phyloP scores from a whole-genome alignment of 2,888 invertebrate genomes.

The Scaptomyza caliginosa region DNA sequence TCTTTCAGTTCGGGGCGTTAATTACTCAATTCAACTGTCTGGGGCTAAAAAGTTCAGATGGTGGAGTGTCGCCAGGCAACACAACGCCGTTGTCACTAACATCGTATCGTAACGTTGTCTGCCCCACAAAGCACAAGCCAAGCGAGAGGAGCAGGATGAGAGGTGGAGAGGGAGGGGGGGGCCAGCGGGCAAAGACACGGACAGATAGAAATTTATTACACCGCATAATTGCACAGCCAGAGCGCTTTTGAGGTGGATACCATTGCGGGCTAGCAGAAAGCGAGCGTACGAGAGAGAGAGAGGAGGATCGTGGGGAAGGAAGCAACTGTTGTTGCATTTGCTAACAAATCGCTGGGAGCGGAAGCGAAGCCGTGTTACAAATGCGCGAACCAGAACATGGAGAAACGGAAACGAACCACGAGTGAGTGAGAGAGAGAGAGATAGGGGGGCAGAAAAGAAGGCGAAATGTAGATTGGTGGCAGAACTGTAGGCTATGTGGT shows the following conservation, averaged over 20 bases:
- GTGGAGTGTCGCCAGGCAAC: conserved; percentile 44
- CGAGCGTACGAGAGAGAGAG: not conserved
- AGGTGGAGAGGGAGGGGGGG: not conserved
- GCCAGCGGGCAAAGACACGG: conserved; percentile 48
- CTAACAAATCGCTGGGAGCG: conserved; percentile 75
- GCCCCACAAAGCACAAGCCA: not conserved
- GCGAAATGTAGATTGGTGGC: conserved; percentile 1
- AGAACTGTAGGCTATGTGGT: conserved; percentile 8
- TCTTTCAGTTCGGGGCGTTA: conserved; percentile 63
- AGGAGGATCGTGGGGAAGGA: conserved; percentile 16
- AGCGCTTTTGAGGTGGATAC: conserved; percentile 68
- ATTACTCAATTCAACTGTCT: conserved; percentile 79
- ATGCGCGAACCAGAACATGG: conserved; percentile 75
- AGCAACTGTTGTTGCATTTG: conserved; percentile 75
- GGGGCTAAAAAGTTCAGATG: conserved; percentile 52
- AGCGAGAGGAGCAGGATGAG: too few species aligned
- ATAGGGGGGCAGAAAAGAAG: not conserved
- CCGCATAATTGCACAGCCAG: conserved; percentile 79
- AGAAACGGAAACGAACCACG: conserved; percentile 28
- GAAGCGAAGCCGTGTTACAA: conserved; percentile 77
- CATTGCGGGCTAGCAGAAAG: conserved; percentile 31
- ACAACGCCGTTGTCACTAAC: conserved; percentile 52
- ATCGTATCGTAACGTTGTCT: conserved; percentile 56
- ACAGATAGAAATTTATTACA: conserved; percentile 78
- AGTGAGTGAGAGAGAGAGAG: not conserved